Base-by-base conservation (phyloP, 2,113 vertebrate species). In the Pogonocichla stellata region DNA sequence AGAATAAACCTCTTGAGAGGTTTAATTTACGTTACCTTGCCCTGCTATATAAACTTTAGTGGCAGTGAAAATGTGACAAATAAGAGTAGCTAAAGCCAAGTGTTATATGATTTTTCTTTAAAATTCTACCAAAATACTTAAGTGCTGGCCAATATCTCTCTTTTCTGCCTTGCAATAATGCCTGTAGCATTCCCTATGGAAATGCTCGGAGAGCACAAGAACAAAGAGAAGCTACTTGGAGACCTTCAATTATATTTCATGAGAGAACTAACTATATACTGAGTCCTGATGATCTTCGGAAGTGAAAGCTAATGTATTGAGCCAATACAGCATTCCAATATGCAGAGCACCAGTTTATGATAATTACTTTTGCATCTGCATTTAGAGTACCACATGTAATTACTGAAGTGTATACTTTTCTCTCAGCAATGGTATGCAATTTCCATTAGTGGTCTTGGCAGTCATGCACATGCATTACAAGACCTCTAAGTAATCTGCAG, bases 391-490 rank as follows among this genome's bases (percentile, higher is more conserved):
- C 93, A 92, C 82, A 90, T 96, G 94, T 91, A 94, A 92, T 97
- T 96, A 91, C 79, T 80, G 93, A 97, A 97, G 90, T 97, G 86
- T 69, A 87, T 90, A 51, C 50, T 96, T 95, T 72, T 85, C 91
- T 93, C 81, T 93, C 75, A 93, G 26, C 96, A 62, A 91, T 58
- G 89, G 66, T 74, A 95, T 96, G 82, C 60, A 95, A 74, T 95
- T 97, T 95, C 74, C 82, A 93, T 95, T 91, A 89, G 91, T 96
- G 90, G 74, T 95, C 95, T 95, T 96, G 86, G 85, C 60, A 98
- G 47, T 74, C 92, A 81, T 91, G 92, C 77, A 92, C 72, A 93
- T 72, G 36, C 58, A 88, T 97, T 95, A 93, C 80, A 96, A 96
- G 95, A 94, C 94, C 58, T 90, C 89, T 94, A 92, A 95, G 96